Conservation (phyloP, 2,113 vertebrate genomes). For the Eurystomus gularis region DNA sequence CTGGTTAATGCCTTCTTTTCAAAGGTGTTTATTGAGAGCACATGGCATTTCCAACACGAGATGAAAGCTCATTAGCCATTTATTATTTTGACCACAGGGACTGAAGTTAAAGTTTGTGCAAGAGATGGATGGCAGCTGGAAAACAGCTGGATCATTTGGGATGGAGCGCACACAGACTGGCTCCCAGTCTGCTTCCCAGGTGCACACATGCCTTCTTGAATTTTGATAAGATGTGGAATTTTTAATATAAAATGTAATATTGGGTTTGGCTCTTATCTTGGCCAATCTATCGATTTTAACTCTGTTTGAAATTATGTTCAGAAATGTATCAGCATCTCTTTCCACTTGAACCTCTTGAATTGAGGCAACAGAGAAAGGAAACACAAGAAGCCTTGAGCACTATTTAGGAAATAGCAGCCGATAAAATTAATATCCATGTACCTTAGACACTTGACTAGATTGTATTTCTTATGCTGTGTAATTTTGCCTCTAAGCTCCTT, state of each 20-base stretch:
- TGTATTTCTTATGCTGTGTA: not conserved
- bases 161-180: not conserved
- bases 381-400: not conserved
- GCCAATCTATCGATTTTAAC: not conserved
- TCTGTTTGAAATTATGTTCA: not conserved
- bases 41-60: not conserved
- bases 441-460: not conserved
- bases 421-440: not conserved
- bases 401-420: not conserved
- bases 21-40: not conserved
- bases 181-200: not conserved
- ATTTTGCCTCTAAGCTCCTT: not conserved
- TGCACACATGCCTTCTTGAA: fast-evolving
- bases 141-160: too few relatives aligned
- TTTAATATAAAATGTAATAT: not conserved
- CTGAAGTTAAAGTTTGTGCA: not conserved
- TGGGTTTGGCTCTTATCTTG: not conserved
- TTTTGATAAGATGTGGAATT: not conserved
- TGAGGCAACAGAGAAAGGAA: not conserved
- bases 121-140: not conserved
- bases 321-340: not conserved
- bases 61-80: too few relatives aligned
- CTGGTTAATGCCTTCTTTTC: not conserved
- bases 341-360: not conserved
- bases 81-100: not conserved